Evolutionary conservation across 2,888 invertebrate species (phyloP).

Genomic region (Plagodis dolabraria): DNA sequence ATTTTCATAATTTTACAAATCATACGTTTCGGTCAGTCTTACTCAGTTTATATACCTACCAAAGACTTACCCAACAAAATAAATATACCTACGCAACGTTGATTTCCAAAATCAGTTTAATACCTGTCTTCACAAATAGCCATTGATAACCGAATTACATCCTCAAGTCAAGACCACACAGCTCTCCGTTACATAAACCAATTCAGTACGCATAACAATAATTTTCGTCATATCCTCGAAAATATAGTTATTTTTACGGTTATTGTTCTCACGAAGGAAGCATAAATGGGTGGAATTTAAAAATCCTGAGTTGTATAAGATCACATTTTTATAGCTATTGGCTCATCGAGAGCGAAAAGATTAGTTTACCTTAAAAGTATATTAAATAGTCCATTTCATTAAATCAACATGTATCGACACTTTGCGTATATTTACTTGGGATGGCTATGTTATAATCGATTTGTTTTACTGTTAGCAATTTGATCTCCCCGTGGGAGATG

Average conservation of each 20-base stretch:
- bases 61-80: no score
- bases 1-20: no score
- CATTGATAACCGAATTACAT: slow-evolving; percentile 12
- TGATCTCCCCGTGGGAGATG: no score
- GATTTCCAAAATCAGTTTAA: no score
- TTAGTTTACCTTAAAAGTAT: slow-evolving; percentile 17
- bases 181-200: slow-evolving; percentile 22
- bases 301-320: slow-evolving; percentile 13
- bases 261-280: slow-evolving; percentile 14
- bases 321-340: slow-evolving; percentile 8
- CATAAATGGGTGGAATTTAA: slow-evolving; percentile 2
- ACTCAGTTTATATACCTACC: no score
- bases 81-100: no score
- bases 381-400: no score
- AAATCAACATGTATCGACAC: no score
- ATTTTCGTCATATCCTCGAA: slow-evolving; percentile 25
- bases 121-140: not conserved
- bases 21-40: no score
- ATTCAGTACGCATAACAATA: slow-evolving; percentile 14
- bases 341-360: slow-evolving; percentile 8
- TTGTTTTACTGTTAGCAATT: no score
- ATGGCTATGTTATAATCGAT: no score
- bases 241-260: slow-evolving; percentile 22
- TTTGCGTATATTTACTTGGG: no score
- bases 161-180: slow-evolving; percentile 20